phyloP scores from a whole-genome alignment of 2,888 invertebrate genomes.

The Ophion costatus region DNA sequence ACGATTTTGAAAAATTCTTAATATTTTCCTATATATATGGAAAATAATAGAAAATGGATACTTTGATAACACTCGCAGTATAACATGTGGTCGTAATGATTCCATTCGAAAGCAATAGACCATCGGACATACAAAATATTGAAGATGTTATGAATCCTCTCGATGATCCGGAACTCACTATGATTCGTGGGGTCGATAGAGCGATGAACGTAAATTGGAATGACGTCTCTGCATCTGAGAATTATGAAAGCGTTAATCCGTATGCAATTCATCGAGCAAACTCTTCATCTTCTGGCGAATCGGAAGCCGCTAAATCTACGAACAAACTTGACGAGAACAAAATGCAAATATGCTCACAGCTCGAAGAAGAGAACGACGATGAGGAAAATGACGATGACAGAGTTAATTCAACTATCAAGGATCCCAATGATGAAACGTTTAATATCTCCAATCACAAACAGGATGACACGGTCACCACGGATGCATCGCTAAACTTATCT shows the following conservation, averaged over 20 bases:
- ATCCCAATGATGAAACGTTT: conserved; percentile 16
- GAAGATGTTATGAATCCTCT: conserved; percentile 32
- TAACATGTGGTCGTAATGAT: no score
- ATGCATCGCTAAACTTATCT: not conserved
- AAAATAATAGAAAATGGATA: no score
- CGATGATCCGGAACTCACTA: conserved; percentile 32
- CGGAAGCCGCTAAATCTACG: not conserved
- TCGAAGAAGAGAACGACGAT: no score
- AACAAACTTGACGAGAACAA: no score
- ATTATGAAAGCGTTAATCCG: conserved; percentile 5
- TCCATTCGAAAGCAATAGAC: conserved; percentile 8
- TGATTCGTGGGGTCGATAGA: conserved; percentile 4
- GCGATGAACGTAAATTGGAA: not conserved
- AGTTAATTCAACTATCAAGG: conserved; percentile 21
- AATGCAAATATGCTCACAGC: no score
- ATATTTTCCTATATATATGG: no score
- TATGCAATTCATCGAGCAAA: conserved; percentile 19
- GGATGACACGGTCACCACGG: no score
- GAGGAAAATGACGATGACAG: not conserved
- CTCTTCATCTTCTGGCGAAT: conserved; percentile 21
- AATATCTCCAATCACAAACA: not conserved
- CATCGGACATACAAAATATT: conserved; percentile 20
- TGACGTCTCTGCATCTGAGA: not conserved
- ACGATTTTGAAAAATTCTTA: no score
- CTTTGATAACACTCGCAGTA: no score